Percentiles rank a stretch among this genome's conserved stretches.
Evolutionary conservation across 2,888 invertebrate species (phyloP).

Genomic region (Conus canariensis): DNA sequence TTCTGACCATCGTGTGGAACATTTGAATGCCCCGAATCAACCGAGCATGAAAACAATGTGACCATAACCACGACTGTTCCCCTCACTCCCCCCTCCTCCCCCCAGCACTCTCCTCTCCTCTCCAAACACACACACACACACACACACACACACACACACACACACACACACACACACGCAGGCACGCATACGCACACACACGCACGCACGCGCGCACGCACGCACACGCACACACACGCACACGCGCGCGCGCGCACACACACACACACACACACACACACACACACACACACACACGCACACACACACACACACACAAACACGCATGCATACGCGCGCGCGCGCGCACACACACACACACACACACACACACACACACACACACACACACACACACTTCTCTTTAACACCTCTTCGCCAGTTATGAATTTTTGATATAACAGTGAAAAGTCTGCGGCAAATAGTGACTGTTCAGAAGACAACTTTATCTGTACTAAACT

Average conservation of each 20-base stretch:
- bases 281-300: slow-evolving; percentile 17
- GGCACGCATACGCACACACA: neutral
- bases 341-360: neutral
- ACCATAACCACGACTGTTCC: too few species aligned
- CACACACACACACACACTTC: too few species aligned
- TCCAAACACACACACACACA: slow-evolving; percentile 1
- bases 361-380: neutral
- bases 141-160: slow-evolving; percentile 9
- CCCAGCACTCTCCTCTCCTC: neutral
- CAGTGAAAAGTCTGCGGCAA: too few species aligned
- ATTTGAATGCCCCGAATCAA: too few species aligned
- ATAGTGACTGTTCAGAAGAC: too few species aligned
- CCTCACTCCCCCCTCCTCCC: neutral
- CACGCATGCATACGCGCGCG: too few species aligned
- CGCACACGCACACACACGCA: neutral
- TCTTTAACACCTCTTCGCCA: neutral
- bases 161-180: slow-evolving; percentile 18
- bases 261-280: slow-evolving; percentile 13
- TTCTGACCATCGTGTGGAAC: too few species aligned
- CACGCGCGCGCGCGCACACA: neutral
- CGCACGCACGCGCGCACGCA: neutral
- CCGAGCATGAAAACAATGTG: too few species aligned
- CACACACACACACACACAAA: too few species aligned
- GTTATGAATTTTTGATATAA: neutral
- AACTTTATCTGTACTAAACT: too few species aligned